Base-by-base conservation (phyloP, 2,888 invertebrate genomes). In the Sinelater perroti region DNA sequence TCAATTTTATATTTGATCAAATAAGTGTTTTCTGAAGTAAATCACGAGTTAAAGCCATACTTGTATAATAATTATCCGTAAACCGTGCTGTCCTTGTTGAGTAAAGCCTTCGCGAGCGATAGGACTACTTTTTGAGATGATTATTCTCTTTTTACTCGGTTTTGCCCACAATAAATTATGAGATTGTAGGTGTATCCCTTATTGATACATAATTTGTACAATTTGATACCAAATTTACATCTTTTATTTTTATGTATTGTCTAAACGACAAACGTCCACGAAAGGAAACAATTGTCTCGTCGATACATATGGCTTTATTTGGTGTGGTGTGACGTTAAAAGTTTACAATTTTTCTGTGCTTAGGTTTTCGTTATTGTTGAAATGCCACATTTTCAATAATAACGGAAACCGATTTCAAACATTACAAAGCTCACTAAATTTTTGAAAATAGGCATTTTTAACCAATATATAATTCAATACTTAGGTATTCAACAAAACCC, bases 171-270 rank as follows among this genome's bases (percentile, higher is more conserved):
- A n/a, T n/a, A n/a, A n/a, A n/a, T n/a, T n/a, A n/a, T n/a, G n/a
- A n/a, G n/a, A n/a, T n/a, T n/a, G n/a, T n/a, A n/a, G n/a, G n/a
- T n/a, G n/a, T 62, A 64, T 13, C 62, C 58, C 11, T 51, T 50
- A 52, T 65, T 49, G 6, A 58, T 26, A 33, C 61, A 67, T 7
- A 64, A 47, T 35, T 65, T 64, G 38, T 21, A 61, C 1, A 66
- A 26, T 26, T 66, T 64, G 7, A 66, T 49, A n/a, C 62, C 61
- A 49, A 66, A 66, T 49, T 63, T 65, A 33, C n/a, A n/a, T 17
- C 61, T 33, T 54, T 65, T 64, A 38, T 63, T 61, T 31, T 31
- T 6, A 31, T 31, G 11, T 10, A 31, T 10, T n/a, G 31, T 8
- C 11, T 31, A 17, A n/a, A 36, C 6, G 6, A 14, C 6, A 36